Conservation (phyloP, 2,797 vertebrate genomes). For the Gephyroberyx darwinii region DNA sequence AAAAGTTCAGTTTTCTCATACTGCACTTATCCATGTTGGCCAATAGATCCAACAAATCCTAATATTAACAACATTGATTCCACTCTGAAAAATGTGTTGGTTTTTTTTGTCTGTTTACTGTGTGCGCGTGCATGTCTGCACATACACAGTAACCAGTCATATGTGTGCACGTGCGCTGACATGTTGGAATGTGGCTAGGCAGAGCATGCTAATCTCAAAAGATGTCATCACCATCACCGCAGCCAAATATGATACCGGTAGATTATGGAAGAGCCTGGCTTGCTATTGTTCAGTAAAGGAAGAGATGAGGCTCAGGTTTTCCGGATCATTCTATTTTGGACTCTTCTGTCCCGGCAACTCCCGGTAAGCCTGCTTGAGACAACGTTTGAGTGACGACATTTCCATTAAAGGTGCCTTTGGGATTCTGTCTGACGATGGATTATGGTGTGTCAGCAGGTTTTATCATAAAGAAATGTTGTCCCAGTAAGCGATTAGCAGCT, state of each 20-base stretch:
- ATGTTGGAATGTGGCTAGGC: constrained; percentile 66
- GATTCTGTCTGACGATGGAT: constrained; percentile 39
- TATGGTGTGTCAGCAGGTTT: constrained; percentile 36
- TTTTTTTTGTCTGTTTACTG: background rate
- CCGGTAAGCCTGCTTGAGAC: constrained; percentile 20
- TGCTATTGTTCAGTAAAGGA: constrained; percentile 66
- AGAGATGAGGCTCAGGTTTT: constrained; percentile 57
- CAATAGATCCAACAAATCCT: background rate
- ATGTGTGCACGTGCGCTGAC: constrained; percentile 18
- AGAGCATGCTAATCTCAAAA: constrained; percentile 68
- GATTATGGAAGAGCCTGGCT: constrained; percentile 52
- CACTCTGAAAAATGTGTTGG: background rate
- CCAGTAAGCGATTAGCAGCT: constrained; percentile 57
- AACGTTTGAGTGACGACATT: constrained; percentile 42
- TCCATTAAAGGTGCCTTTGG: constrained; percentile 1
- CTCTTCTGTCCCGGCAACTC: constrained; percentile 54
- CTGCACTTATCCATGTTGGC: background rate
- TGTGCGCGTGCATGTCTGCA: background rate
- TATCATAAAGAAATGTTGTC: constrained; percentile 38
- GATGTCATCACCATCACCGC: constrained; percentile 64
- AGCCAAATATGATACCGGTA: constrained; percentile 59
- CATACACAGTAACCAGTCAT: background rate
- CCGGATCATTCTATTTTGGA: constrained; percentile 74
- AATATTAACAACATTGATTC: constrained; percentile 4
- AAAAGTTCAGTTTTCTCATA: background rate